Evolutionary conservation across 2,888 invertebrate species (phyloP).

Genomic region (Crioceris asparagi): DNA sequence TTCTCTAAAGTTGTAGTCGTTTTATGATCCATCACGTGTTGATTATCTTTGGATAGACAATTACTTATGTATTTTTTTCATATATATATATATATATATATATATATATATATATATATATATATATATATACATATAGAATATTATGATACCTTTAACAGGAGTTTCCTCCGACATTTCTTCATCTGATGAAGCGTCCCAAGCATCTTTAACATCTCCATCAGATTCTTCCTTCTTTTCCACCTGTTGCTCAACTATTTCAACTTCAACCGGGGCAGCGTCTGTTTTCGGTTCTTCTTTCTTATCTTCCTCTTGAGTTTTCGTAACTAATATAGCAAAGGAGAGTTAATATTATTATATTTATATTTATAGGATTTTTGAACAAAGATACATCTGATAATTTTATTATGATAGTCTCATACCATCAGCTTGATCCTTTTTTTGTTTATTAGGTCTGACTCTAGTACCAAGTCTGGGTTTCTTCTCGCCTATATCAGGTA

Average conservation of each 20-base stretch:
- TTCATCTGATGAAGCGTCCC: slow-evolving; percentile 60
- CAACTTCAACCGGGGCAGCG: slow-evolving; percentile 30
- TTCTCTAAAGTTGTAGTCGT: slow-evolving; percentile 3
- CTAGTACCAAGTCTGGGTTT: slow-evolving; percentile 59
- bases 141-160: slow-evolving; percentile 1
- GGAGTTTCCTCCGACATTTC: slow-evolving; percentile 41
- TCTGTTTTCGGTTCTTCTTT: slow-evolving; percentile 15
- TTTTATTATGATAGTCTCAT: slow-evolving; percentile 6
- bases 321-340: no score
- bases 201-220: slow-evolving; percentile 67
- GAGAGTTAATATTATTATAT: no score
- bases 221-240: slow-evolving; percentile 29
- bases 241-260: slow-evolving; percentile 21
- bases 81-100: no score
- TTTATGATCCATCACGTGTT: no score
- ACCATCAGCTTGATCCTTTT: slow-evolving; percentile 42
- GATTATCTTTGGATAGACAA: no score
- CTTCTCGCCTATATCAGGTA: slow-evolving; percentile 61
- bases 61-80: no score
- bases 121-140: no score
- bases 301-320: slow-evolving; percentile 18
- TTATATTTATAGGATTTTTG: not conserved
- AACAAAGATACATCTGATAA: not conserved
- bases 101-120: no score
- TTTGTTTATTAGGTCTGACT: slow-evolving; percentile 57